A percentile compares a stretch with the other conserved stretches of the same genome.
Conservation (phyloP, 2,113 vertebrate genomes). For the Menura novaehollandiae region DNA sequence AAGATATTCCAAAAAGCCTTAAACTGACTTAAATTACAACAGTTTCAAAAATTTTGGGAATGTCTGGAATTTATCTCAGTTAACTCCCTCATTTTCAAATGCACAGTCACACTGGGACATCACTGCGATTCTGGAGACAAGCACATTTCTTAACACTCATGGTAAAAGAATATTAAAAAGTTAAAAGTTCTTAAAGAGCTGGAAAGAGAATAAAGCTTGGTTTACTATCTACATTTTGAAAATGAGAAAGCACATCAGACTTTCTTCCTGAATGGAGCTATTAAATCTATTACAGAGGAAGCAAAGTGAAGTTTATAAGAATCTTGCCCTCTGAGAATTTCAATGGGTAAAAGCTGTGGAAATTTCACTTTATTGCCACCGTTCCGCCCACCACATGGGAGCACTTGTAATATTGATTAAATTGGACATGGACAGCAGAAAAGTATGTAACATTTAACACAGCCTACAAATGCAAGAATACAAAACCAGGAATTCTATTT, state of each 20-base stretch:
- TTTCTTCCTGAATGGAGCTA: background rate
- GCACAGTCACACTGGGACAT: background rate
- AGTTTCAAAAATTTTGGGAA: background rate
- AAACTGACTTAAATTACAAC: background rate
- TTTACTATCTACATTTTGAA: conserved; percentile 1
- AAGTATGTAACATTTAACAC: conserved; percentile 39
- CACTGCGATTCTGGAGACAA: background rate
- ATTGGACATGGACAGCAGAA: conserved; percentile 55
- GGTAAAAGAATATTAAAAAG: background rate
- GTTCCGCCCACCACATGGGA: conserved; percentile 45
- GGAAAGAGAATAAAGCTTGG: background rate
- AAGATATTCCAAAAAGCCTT: background rate
- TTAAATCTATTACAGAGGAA: conserved; percentile 18
- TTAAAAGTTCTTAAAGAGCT: background rate
- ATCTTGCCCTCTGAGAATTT: conserved; percentile 26
- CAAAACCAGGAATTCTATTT: conserved; percentile 26
- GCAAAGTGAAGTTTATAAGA: conserved; percentile 33
- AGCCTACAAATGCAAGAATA: conserved; percentile 29
- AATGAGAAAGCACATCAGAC: background rate
- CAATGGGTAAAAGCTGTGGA: conserved; percentile 51
- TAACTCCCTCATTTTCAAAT: background rate
- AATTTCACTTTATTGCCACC: conserved; percentile 55
- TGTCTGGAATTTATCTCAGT: background rate
- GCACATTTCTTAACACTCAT: background rate
- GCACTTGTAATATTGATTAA: conserved; percentile 57